phyloP scores from a whole-genome alignment of 1,140 invertebrate genomes.

The Drosophila dunni region DNA sequence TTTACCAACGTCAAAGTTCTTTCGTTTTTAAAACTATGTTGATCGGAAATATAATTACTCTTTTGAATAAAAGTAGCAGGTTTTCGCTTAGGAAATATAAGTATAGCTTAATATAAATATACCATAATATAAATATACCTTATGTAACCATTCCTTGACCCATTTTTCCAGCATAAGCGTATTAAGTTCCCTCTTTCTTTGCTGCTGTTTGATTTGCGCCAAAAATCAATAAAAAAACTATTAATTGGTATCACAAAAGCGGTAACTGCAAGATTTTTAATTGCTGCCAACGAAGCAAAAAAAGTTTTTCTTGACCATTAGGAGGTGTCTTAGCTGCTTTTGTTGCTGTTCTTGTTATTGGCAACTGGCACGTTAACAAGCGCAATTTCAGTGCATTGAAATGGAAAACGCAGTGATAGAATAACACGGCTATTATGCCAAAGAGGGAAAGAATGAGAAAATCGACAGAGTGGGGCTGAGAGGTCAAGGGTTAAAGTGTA shows the following conservation, averaged over 20 bases:
- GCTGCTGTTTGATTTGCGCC: conserved; percentile 18
- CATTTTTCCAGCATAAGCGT: background rate
- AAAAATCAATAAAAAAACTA: conserved; percentile 63
- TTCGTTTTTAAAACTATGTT: too few relatives aligned
- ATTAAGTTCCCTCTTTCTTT: conserved; percentile 7
- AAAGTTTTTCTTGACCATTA: conserved; percentile 48
- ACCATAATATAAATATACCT: too few relatives aligned
- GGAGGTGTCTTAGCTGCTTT: conserved; percentile 14
- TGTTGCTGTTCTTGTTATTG: conserved; percentile 10
- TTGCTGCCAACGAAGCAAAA: conserved; percentile 67
- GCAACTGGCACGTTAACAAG: conserved; percentile 52
- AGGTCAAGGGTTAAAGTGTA: background rate
- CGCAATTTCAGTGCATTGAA: conserved; percentile 64
- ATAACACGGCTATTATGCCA: conserved; percentile 28
- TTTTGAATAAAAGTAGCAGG: too few relatives aligned
- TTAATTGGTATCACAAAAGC: conserved; percentile 71
- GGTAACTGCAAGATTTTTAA: conserved; percentile 57
- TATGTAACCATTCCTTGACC: background rate
- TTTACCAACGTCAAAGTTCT: too few relatives aligned
- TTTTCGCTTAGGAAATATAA: too few relatives aligned
- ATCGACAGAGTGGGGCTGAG: background rate
- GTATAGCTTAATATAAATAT: too few relatives aligned
- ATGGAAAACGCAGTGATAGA: conserved; percentile 61
- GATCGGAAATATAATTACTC: too few relatives aligned
- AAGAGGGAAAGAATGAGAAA: background rate